Percentiles rank a stretch among this genome's conserved stretches.
Evolutionary conservation across 2,113 vertebrate genomes (phyloP).

Genomic region (Oenanthe oenanthe): DNA sequence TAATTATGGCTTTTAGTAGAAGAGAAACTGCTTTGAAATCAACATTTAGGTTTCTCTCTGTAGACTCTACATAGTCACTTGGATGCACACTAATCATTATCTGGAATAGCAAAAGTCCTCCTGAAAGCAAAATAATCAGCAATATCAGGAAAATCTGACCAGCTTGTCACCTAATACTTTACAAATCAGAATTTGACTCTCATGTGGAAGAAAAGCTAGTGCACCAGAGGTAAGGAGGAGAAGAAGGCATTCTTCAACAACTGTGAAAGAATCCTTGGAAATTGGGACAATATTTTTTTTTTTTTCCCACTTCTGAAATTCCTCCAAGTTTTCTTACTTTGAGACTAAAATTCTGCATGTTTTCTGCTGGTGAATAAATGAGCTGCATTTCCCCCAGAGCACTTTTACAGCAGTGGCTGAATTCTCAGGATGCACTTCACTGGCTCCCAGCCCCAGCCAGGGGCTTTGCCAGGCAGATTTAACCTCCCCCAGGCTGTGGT

Average conservation of each 20-base stretch:
- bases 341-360: background rate
- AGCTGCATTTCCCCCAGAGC: background rate
- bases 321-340: background rate
- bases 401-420: background rate
- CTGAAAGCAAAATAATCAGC: background rate
- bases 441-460: background rate
- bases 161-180: background rate
- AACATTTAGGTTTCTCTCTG: background rate
- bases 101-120: background rate
- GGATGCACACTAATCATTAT: background rate
- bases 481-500: background rate
- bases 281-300: background rate
- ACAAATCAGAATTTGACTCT: background rate
- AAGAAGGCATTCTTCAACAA: background rate
- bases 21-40: background rate
- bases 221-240: background rate
- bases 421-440: background rate
- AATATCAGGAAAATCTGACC: background rate
- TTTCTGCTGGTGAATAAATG: background rate
- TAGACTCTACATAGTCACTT: background rate
- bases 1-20: background rate
- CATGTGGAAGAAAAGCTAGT: background rate
- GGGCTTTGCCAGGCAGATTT: slow-evolving; percentile 10
- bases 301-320: background rate
- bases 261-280: background rate